Evolutionary conservation across 2,113 vertebrate genomes (phyloP).

Genomic region (Miniopterus natalensis): DNA sequence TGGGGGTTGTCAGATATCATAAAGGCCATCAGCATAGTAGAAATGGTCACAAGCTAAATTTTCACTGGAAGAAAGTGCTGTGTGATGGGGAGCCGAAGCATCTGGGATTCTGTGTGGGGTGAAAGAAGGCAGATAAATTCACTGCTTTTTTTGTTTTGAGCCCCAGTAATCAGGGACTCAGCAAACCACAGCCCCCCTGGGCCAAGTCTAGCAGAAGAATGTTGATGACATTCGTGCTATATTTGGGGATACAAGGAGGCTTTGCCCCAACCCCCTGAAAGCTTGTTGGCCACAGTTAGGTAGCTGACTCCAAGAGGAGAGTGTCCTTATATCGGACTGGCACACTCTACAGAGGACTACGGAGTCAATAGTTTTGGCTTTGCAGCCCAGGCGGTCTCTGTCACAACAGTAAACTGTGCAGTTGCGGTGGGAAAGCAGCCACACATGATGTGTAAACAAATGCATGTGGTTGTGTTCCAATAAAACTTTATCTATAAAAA

Average conservation of each 20-base stretch:
- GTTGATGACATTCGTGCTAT: background rate
- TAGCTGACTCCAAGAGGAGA: background rate
- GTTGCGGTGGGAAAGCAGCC: background rate
- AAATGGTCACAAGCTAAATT: background rate
- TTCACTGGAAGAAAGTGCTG: background rate
- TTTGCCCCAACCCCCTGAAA: background rate
- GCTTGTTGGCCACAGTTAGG: background rate
- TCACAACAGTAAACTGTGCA: background rate
- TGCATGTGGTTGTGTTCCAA: background rate
- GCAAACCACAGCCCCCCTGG: no score
- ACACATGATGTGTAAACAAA: background rate
- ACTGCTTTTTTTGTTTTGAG: background rate
- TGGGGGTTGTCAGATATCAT: background rate
- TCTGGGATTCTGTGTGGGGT: background rate
- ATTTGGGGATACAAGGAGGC: background rate
- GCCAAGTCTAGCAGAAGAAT: background rate
- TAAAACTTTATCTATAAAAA: constrained; percentile 23
- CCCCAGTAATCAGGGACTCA: background rate
- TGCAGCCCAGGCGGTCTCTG: background rate
- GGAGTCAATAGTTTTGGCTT: background rate
- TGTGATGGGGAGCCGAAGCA: background rate
- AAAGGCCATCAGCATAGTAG: background rate
- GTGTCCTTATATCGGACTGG: background rate
- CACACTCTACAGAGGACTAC: background rate
- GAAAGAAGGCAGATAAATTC: background rate